These are phyloP conservation scores for Papio anubis DNA, from an alignment of 2,113 vertebrate species.

Conservation along the genomic window DNA sequence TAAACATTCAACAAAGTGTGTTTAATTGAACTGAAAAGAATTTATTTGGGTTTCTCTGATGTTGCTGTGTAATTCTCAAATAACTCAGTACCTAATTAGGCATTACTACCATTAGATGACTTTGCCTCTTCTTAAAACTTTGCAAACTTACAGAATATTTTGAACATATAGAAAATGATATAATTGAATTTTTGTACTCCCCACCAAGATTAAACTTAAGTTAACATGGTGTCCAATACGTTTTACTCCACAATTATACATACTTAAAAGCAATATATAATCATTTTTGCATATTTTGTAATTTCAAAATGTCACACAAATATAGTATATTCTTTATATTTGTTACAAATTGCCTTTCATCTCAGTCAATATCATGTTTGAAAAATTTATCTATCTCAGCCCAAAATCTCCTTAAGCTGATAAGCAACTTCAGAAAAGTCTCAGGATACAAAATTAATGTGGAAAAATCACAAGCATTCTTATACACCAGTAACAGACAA, in stretches of 20 bases:
- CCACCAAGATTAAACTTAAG: background rate
- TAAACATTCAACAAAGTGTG: background rate
- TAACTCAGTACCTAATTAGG: background rate
- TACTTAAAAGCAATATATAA: background rate
- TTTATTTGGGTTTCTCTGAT: slow-evolving; percentile 6
- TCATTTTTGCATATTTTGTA: slow-evolving; percentile 17
- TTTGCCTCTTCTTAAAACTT: background rate
- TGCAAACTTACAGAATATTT: slow-evolving; percentile 3
- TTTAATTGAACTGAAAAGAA: background rate
- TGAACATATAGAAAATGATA: background rate
- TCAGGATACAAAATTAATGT: too few species aligned
- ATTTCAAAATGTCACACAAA: background rate
- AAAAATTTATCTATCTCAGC: background rate
- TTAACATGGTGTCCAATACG: background rate
- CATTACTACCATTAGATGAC: background rate
- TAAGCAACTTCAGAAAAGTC: too few species aligned
- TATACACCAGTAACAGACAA: too few species aligned
- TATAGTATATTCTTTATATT: background rate
- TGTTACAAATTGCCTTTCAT: background rate
- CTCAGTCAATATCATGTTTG: background rate
- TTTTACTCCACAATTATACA: background rate
- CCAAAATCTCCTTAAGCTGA: too few species aligned
- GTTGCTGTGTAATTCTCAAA: background rate
- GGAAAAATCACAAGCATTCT: too few species aligned
- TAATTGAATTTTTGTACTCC: slow-evolving; percentile 28